phyloP scores from a whole-genome alignment of 2,797 vertebrate species.

The Cephalopachus bancanus region DNA sequence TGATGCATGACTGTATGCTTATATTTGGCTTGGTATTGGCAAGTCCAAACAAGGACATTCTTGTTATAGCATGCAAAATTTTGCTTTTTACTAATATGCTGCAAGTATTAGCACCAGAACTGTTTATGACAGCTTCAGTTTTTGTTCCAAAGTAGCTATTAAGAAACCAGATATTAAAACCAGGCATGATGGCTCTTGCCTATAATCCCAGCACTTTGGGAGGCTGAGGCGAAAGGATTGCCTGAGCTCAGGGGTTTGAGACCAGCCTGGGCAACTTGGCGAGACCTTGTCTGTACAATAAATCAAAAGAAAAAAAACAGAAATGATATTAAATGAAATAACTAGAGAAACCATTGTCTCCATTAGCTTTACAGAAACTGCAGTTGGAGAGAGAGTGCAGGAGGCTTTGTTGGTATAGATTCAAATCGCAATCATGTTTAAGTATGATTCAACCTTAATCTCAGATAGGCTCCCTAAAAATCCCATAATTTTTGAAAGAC shows the following conservation, averaged over 20 bases:
- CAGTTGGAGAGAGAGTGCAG: background rate
- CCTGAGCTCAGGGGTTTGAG: no score
- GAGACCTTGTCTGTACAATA: no score
- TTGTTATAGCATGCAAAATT: background rate
- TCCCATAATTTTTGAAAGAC: background rate
- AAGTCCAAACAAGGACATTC: background rate
- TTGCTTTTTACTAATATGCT: background rate
- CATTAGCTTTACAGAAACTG: constrained; percentile 2
- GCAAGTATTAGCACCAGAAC: background rate
- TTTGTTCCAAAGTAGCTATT: background rate
- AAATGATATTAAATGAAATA: background rate
- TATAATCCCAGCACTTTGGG: no score
- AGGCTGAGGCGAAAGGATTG: no score
- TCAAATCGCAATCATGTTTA: background rate
- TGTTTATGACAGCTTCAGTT: background rate
- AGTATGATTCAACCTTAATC: background rate
- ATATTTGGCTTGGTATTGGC: background rate
- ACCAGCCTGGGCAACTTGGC: no score
- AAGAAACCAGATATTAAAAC: background rate
- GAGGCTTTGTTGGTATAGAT: background rate
- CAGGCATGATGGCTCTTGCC: no score
- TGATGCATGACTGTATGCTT: no score
- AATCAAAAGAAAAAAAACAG: no score
- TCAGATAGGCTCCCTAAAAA: background rate
- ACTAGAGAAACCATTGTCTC: background rate